Conservation (phyloP, 35 echinoderm and acorn worm species). For the Lytechinus variegatus region DNA sequence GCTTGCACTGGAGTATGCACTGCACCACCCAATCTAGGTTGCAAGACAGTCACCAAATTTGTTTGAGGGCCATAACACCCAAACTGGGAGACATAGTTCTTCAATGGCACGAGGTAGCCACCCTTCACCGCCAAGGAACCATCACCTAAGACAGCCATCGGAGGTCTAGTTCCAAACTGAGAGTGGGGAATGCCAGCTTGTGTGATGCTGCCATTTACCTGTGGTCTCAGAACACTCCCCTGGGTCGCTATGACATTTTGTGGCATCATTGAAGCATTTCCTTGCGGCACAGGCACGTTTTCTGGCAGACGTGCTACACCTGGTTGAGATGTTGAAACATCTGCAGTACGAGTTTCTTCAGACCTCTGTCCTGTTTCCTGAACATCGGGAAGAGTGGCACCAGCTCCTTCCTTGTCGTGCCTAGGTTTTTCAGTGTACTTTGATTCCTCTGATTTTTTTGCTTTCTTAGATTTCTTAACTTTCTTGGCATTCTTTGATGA, state of each 20-base stretch:
- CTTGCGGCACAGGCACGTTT: neutral
- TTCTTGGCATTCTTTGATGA: slow-evolving; percentile 2
- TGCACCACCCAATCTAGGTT: neutral
- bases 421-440: neutral
- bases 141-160: neutral
- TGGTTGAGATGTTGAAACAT: neutral
- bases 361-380: neutral
- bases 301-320: neutral
- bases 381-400: neutral
- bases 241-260: neutral
- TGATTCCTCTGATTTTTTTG: neutral
- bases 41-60: neutral
- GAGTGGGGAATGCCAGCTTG: neutral
- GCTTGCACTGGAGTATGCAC: neutral
- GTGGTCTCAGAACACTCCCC: neutral
- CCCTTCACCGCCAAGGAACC: neutral
- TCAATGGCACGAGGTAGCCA: neutral
- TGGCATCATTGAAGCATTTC: neutral
- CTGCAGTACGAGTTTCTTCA: neutral
- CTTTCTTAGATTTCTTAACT: neutral
- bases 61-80: neutral
- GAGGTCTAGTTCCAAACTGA: neutral
- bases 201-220: neutral
- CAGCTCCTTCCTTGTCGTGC: neutral
- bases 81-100: neutral